Base-by-base conservation (phyloP, 2,113 vertebrate species). In the Phylloscopus trochiloides region DNA sequence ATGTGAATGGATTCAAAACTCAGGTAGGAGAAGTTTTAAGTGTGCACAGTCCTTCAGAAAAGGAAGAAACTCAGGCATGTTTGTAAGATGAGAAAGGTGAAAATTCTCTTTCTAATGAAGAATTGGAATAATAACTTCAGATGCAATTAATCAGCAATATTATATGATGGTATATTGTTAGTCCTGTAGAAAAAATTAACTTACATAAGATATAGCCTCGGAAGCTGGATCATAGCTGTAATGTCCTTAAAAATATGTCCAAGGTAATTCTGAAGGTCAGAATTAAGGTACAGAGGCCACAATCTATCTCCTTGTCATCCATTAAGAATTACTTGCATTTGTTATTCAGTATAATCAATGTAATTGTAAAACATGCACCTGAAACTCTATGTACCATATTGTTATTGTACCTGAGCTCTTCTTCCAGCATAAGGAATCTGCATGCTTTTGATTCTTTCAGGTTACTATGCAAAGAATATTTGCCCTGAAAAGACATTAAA, bases 361-460 rank as follows among this genome's bases (percentile, higher is more conserved):
- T 10, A 68, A 66, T 77, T 86, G 67, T 86, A 88, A 88, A 90
- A 80, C 34, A 14, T 31, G 10, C 32, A 26, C 63, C 31, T 93
- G 52, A 79, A 88, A 68, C 82, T 85, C 58, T 62, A 0, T 36
- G 8, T 80, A 31, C 26, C 22, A 36, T 8, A 31, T 57, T 72
- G 20, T 90, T 73, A 77, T 80, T 84, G 42, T 66, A 74, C 72
- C 79, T 77, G 79, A 93, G 38, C 63, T 79, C 4, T 79, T 97
- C 40, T 78, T 73, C n/a, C 45, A 86, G 62, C 52, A 55, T 54
- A 74, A 90, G 51, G 82, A 70, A 73, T 76, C 75, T 88, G 42
- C 34, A 38, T 73, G 63, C 24, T 90, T 96, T 94, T 94, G 50
- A 88, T 92, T 94, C 78, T 92, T 95, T 70, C 50, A 54, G 68